Evolutionary conservation across 2,888 invertebrate genomes (phyloP).

Genomic region (Monopis laevigella): DNA sequence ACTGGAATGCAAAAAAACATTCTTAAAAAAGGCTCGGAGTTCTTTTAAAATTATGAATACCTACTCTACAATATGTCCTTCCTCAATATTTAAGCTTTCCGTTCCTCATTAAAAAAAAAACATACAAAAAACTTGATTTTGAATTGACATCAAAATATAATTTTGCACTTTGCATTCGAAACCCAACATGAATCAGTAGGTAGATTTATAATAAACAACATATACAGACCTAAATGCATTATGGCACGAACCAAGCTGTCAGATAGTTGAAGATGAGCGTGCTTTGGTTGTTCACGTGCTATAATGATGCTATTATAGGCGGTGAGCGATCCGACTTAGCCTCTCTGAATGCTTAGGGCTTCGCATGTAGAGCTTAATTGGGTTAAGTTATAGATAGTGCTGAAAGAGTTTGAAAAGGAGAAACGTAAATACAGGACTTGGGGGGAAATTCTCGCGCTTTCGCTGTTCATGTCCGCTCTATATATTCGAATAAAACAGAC

Average conservation of each 20-base stretch:
- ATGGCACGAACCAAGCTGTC: conserved; percentile 4
- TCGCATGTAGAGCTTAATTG: background rate
- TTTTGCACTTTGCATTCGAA: conserved; percentile 3
- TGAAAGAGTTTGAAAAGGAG: no score
- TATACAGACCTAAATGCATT: conserved; percentile 6
- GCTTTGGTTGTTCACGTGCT: conserved; percentile 2
- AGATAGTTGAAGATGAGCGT: conserved; percentile 4
- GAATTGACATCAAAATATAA: conserved; percentile 1
- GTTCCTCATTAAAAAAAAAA: background rate
- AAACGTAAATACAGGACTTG: no score
- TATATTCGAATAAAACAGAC: no score
- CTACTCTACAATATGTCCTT: no score
- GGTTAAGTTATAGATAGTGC: no score
- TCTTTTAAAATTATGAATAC: no score
- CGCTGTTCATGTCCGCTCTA: no score
- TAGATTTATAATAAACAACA: background rate
- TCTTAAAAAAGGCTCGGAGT: no score
- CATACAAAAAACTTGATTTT: background rate
- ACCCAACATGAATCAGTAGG: background rate
- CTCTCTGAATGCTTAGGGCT: conserved; percentile 3
- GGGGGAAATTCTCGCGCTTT: no score
- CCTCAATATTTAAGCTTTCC: background rate
- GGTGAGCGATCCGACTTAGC: conserved; percentile 5
- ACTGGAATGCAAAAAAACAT: no score
- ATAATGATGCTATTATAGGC: conserved; percentile 7